Base-by-base conservation (phyloP, 2,888 invertebrate species). In the Erannis defoliaria region DNA sequence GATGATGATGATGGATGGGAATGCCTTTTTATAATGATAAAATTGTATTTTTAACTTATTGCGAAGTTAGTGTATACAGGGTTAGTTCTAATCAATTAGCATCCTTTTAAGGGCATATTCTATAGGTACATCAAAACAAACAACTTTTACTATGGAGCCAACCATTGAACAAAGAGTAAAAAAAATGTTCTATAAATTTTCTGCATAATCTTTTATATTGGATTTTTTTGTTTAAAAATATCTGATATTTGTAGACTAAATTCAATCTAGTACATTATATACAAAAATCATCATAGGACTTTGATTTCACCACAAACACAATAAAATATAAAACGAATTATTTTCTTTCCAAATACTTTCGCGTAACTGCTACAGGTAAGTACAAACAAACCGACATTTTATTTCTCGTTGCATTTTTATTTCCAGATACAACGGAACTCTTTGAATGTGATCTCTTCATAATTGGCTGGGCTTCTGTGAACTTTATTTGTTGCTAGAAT, bases 381-480 rank as follows among this genome's bases (percentile, higher is more conserved):
- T 43, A 43, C 23, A 16, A 19, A 43, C 23, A 16, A 19, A 10
- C n/a, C 21, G 26, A 21, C 18, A 29, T 56, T 40, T 56, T 49
- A 49, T 48, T 49, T 38, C 38, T 29, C 29, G 12, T 16, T 49
- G 35, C 53, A 53, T 40, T 58, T 55, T 45, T 45, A 51, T 43
- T 50, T 45, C 31, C 31, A 49, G 58, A 29, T 51, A 45, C 45
- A 45, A 14, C 29, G 19, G 55, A 55, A 48, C 51, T 31, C 51
- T 51, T 51, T 58, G 37, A 51, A 43, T 37, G 43, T 37, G 35
- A 46, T 37, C 55, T 55, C 55, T 55, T 55, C 35, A 58, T 53
- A 58, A 58, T 58, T 58, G 51, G 58, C 50, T 37, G 45, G 45
- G 29, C 19, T 58, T 58, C 58, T 58, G 58, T 21, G 45, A 46